A percentile compares a stretch with the other conserved stretches of the same genome.
Conservation (phyloP, 2,113 vertebrate genomes). For the Bettongia penicillata region DNA sequence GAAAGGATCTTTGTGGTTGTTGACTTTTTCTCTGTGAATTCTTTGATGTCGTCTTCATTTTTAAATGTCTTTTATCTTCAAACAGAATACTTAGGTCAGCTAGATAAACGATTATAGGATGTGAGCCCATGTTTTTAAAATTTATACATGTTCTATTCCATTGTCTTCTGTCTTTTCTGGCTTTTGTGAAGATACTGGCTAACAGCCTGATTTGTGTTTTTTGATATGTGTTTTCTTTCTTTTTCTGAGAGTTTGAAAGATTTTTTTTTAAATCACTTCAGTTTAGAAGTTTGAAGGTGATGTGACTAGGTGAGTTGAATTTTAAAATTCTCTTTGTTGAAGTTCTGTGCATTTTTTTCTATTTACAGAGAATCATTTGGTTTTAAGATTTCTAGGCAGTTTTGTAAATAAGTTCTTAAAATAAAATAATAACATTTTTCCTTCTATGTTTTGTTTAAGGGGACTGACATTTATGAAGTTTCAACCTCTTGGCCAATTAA, state of each 20-base stretch:
- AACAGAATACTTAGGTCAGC: background rate
- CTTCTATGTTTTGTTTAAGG: background rate
- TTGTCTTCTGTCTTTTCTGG: background rate
- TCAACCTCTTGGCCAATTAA: background rate
- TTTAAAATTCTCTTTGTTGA: background rate
- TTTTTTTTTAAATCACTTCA: background rate
- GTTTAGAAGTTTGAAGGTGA: background rate
- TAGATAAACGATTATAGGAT: background rate
- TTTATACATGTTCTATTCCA: background rate
- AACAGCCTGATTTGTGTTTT: background rate
- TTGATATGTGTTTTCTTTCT: background rate
- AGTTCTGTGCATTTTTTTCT: background rate
- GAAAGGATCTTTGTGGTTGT: background rate
- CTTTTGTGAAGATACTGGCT: background rate
- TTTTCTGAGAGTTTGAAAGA: background rate
- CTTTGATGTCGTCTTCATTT: background rate
- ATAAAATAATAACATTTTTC: background rate
- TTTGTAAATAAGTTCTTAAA: background rate
- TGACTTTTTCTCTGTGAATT: constrained; percentile 1
- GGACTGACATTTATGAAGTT: background rate
- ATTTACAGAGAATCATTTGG: background rate
- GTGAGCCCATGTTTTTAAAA: constrained; percentile 1
- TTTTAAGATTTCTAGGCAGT: background rate
- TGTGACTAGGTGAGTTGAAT: background rate
- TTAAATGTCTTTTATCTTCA: background rate